Conservation (phyloP, 1,140 invertebrate genomes). For the Nylanderia fulva region DNA sequence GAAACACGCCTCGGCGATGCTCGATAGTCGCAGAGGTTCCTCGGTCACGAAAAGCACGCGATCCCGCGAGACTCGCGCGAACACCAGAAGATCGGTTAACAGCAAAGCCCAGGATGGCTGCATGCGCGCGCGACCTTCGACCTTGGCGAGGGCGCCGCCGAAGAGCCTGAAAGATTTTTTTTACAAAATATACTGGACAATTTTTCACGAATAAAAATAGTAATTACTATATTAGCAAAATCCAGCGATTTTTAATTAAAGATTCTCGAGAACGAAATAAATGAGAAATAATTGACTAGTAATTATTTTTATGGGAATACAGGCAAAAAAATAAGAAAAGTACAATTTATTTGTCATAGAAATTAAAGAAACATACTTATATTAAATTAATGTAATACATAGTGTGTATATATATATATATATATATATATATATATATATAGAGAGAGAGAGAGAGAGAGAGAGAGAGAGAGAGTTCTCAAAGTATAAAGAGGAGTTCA, state of each 20-base stretch:
- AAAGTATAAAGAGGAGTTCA: constrained; percentile 65
- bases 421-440: no score
- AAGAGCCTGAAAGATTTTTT: constrained; percentile 87
- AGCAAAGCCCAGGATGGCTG: constrained; percentile 94
- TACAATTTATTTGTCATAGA: not conserved
- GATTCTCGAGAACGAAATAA: not conserved
- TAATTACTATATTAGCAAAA: not conserved
- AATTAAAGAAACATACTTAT: not conserved
- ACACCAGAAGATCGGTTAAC: constrained; percentile 93
- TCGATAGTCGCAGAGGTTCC: constrained; percentile 92
- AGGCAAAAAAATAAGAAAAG: not conserved
- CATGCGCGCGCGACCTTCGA: constrained; percentile 91
- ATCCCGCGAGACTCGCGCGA: constrained; percentile 94
- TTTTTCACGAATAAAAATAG: not conserved
- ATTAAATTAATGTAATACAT: not conserved
- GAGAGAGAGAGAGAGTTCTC: no score
- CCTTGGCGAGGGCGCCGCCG: constrained; percentile 92
- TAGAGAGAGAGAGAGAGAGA: no score
- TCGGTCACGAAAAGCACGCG: constrained; percentile 94
- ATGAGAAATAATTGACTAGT: not conserved
- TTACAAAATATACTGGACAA: not conserved
- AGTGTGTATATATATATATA: not conserved
- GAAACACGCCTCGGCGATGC: constrained; percentile 93
- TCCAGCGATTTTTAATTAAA: not conserved
- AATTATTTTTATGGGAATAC: not conserved